Percentiles rank a stretch among this genome's conserved stretches.
phyloP scores from a whole-genome alignment of 23 tunicate genomes.

The Styela clava region DNA sequence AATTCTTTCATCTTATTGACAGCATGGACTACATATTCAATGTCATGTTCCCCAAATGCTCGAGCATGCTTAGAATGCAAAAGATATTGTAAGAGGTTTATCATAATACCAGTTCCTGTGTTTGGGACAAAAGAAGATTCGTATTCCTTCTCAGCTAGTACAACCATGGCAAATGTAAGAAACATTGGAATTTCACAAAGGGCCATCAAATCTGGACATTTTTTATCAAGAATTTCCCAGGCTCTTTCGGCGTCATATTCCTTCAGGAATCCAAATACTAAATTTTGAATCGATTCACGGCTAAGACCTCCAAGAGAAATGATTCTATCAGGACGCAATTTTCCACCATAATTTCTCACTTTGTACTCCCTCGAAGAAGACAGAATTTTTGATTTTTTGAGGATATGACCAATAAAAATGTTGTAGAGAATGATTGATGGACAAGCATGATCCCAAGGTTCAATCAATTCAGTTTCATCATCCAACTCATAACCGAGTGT shows the following conservation, averaged over 20 bases:
- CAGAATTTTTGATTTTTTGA: background rate
- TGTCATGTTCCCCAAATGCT: background rate
- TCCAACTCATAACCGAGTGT: background rate
- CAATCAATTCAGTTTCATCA: background rate
- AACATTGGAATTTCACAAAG: background rate
- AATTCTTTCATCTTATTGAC: background rate
- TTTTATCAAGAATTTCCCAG: background rate
- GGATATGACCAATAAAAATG: background rate
- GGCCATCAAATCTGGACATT: background rate
- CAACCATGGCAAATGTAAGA: background rate
- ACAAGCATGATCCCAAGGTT: background rate
- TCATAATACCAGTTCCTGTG: background rate
- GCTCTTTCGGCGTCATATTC: background rate
- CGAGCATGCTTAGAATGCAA: background rate
- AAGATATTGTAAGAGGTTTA: background rate
- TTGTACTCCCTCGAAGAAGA: background rate
- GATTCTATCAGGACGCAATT: background rate
- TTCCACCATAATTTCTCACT: background rate
- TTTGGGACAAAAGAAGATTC: background rate
- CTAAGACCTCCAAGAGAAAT: background rate
- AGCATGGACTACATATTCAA: background rate
- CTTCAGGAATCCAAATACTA: background rate
- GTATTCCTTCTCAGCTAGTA: background rate
- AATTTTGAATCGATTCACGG: background rate
- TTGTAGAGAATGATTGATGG: background rate